Base-by-base conservation (phyloP, 1,140 invertebrate genomes). In the Drosophila varians region DNA sequence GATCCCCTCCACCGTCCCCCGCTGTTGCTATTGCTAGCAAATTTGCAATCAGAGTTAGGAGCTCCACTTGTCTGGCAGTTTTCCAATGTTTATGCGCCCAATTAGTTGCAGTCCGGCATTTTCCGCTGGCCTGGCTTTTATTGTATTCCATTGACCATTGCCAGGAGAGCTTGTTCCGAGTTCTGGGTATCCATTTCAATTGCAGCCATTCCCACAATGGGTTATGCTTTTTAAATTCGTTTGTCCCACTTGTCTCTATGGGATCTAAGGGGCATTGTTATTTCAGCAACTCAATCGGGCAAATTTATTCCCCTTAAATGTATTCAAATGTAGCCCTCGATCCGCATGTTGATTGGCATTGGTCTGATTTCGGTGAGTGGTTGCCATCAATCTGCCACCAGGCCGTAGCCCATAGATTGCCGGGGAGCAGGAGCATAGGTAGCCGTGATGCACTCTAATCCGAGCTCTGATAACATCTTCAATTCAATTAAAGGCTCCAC, bases 61-160 rank as follows among this genome's bases (percentile, higher is more conserved):
- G 36, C 28, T 31, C 28, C 28, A 31, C n/a, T 58, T 19, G 31
- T 11, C 48, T 40, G 49, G 16, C 36, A 28, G n/a, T 55, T 28
- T 16, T 14, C 51, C 23, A 26, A 54, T 40, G 49, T 28, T 60
- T 40, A 55, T 28, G 36, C 56, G 56, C 48, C 31, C 57, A 60
- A 60, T 60, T 55, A 55, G 57, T 40, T 60, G 57, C 56, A 42
- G 26, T n/a, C 31, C 47, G 4, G 6, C 47, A 16, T 54, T 26
- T 58, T 58, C 21, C 47, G 4, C 25, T 14, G 46, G 28, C 19
- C 9, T 31, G 3, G 26, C 1, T 11, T 40, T 19, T 16, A 5
- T 16, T 19, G 34, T 5, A 2, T 11, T 31, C 28, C 4, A 21
- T 21, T 21, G 21, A 21, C 21, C 21, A 21, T 21, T 21, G 21